Conservation (phyloP, 2,888 invertebrate genomes). For the Leuctra nigra region DNA sequence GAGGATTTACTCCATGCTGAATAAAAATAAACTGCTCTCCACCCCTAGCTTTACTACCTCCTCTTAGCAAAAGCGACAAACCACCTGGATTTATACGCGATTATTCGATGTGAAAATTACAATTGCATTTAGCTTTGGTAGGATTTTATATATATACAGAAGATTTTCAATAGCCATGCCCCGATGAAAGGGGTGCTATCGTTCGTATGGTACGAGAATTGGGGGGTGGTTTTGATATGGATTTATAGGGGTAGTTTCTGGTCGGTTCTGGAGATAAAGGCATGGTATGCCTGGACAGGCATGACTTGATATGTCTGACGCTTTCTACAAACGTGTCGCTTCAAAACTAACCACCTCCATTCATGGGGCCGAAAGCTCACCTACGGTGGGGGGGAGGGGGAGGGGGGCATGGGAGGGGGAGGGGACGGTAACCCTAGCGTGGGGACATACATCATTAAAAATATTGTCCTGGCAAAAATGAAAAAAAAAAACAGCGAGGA, state of each 20-base stretch:
- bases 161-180: slow-evolving; percentile 15
- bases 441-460: too few species aligned
- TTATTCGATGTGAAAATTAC: slow-evolving; percentile 27
- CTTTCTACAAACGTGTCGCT: too few species aligned
- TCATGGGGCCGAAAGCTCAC: background rate
- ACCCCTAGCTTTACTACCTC: too few species aligned
- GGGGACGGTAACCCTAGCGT: too few species aligned
- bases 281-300: too few species aligned
- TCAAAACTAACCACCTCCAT: background rate
- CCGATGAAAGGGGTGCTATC: too few species aligned
- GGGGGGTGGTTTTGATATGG: slow-evolving; percentile 20
- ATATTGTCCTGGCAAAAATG: too few species aligned
- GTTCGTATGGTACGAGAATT: background rate
- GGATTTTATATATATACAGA: slow-evolving; percentile 12
- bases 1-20: slow-evolving; percentile 8
- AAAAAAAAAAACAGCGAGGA: too few species aligned
- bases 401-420: background rate
- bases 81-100: slow-evolving; percentile 27
- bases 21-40: slow-evolving; percentile 16
- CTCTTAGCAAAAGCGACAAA: slow-evolving; percentile 7
- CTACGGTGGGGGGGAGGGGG: background rate
- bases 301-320: too few species aligned
- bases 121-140: slow-evolving; percentile 26
- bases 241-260: slow-evolving; percentile 20
- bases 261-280: too few species aligned